These are phyloP conservation scores for Mormyrus hasselquistii DNA, from an alignment of 2,797 vertebrate genomes.

Conservation along the genomic window DNA sequence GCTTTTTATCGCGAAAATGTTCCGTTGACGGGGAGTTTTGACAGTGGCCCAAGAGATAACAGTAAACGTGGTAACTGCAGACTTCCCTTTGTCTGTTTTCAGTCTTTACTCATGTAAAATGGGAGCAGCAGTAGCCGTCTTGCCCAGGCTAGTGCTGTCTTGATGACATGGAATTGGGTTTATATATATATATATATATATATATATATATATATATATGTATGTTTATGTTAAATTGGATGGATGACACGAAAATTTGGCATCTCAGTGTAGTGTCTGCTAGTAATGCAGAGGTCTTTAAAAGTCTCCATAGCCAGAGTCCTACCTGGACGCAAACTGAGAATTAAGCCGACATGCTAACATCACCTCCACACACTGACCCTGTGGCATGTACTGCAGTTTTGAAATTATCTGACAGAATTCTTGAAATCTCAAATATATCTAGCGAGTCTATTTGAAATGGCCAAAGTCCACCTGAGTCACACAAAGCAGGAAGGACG, in stretches of 20 bases:
- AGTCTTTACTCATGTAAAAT: background rate
- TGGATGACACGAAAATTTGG: background rate
- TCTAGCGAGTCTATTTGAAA: background rate
- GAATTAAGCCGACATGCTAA: background rate
- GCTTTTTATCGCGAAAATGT: background rate
- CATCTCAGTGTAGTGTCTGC: background rate
- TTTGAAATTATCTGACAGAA: background rate
- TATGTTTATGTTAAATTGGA: no score
- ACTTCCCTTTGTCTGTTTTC: background rate
- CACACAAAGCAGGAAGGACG: background rate
- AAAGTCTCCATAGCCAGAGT: background rate
- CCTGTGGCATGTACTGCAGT: background rate
- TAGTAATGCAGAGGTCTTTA: background rate
- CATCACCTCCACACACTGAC: background rate
- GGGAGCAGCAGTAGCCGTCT: background rate
- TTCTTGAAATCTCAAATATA: background rate
- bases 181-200: no score
- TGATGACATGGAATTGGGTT: background rate
- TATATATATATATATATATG: no score
- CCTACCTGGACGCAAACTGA: background rate
- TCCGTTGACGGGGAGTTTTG: background rate
- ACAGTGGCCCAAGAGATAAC: background rate
- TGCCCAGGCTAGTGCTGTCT: background rate
- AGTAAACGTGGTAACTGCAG: background rate
- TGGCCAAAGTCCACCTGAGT: background rate